phyloP scores from a whole-genome alignment of 2,113 vertebrate species.

The Anolis carolinensis region DNA sequence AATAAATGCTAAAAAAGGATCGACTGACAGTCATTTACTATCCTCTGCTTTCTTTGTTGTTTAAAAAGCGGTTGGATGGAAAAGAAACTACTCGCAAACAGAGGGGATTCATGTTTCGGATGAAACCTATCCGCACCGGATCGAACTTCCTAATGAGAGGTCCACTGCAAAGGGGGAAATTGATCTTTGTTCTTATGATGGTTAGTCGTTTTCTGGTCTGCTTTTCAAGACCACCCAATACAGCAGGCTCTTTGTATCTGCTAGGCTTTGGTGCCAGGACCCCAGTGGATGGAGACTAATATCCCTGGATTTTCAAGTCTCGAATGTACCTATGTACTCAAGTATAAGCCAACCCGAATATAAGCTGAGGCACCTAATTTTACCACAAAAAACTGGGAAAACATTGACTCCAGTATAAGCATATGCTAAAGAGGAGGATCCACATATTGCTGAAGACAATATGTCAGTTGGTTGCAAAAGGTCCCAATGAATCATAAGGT shows the following conservation, averaged over 20 bases:
- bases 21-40: constrained; percentile 36
- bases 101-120: neutral
- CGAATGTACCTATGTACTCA: too few species aligned
- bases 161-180: constrained; percentile 21
- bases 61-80: neutral
- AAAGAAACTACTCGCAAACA: neutral
- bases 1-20: constrained; percentile 13
- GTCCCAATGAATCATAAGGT: neutral
- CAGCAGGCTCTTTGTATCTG: too few species aligned
- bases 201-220: constrained; percentile 34
- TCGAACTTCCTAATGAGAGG: constrained; percentile 39
- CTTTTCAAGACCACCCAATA: constrained; percentile 52
- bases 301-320: too few species aligned
- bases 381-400: too few species aligned
- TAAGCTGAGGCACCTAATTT: too few species aligned
- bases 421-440: constrained; percentile 31
- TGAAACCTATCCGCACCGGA: constrained; percentile 7
- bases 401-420: too few species aligned
- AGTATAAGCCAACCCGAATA: too few species aligned
- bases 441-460: neutral
- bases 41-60: constrained; percentile 8
- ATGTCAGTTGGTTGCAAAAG: neutral
- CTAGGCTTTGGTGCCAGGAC: too few species aligned
- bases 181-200: neutral
- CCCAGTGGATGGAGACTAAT: too few species aligned